Evolutionary conservation across 92 coral and sea anemone genomes (phyloP), one percentile per base, ranked within the genome.

Genomic region (Palythoa grandiflora): DNA sequence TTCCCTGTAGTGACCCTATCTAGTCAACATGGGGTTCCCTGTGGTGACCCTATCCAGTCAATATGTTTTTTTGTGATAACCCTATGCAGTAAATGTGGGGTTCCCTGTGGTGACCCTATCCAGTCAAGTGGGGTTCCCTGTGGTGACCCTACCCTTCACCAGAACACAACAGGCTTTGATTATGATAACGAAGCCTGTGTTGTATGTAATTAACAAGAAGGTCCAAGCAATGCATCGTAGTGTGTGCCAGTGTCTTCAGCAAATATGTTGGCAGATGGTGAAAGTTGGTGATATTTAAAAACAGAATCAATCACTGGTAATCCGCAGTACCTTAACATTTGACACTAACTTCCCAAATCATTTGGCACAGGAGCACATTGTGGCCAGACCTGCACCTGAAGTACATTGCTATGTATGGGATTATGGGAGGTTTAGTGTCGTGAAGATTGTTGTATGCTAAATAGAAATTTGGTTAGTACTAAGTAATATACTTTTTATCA

Each of bases 381-480:
- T 53, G 86, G 65, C 73, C 77, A 72, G 89, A 88, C 80, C 83
- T 38, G 73, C 92, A 92, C 89, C 91, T 90, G 75, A 81, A 71
- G 86, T 80, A 90, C 79, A 80, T 90, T 94, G 95, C 88, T 66
- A 77, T 90, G 97, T 92, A 94, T 94, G 97, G 91, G 89, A 87
- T 68, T 75, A 87, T 86, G 73, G 94, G 94, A 88, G 90, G 87
- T 72, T 66, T 80, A 86, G 91, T 90, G 97, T 83, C 71, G 97
- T 94, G 97, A 91, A 91, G 95, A 91, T 93, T 94, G 97, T 92
- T 87, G 97, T 94, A 94, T 89, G 97, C 95, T 94, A 90, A 70
- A 79, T 83, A 94, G 71, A 87, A 85, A 87, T 79, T 40, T 85
- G 61, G 93, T 94, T 94, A 94, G 97, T 94, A 94, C 20, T 63